phyloP scores from a whole-genome alignment of 2,797 vertebrate genomes.

The Enteromius unitaeniatus region DNA sequence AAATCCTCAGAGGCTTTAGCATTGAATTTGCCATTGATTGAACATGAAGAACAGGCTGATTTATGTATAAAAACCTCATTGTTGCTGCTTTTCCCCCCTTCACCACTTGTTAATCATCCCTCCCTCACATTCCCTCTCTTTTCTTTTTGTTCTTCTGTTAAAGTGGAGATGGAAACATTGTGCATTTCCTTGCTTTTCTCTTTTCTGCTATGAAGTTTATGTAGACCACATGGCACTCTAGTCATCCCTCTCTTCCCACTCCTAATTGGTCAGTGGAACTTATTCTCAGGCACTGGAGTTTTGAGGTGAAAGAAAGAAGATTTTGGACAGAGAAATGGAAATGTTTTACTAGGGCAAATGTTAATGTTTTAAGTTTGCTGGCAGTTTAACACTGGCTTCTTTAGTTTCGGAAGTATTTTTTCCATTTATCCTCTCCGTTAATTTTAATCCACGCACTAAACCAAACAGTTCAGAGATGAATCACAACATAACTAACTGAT shows the following conservation, averaged over 20 bases:
- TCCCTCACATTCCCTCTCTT: conserved; percentile 24
- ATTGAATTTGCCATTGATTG: conserved; percentile 6
- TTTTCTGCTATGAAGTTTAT: conserved; percentile 59
- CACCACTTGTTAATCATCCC: conserved; percentile 23
- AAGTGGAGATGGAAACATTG: conserved; percentile 56
- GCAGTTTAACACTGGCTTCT: not conserved
- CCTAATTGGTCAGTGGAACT: conserved; percentile 57
- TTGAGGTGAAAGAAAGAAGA: conserved; percentile 50
- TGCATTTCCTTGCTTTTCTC: conserved; percentile 42
- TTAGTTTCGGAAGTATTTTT: not conserved
- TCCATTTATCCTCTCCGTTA: not conserved
- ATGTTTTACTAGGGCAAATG: conserved; percentile 25
- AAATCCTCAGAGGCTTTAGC: conserved; percentile 24
- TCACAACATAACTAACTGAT: not conserved
- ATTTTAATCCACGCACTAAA: not conserved
- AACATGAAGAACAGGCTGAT: conserved; percentile 28
- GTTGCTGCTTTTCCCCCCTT: not conserved
- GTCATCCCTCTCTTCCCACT: conserved; percentile 57
- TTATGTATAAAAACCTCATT: conserved; percentile 48
- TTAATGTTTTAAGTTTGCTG: conserved; percentile 14
- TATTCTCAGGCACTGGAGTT: conserved; percentile 54
- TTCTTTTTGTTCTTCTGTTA: conserved; percentile 31
- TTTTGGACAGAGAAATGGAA: conserved; percentile 53
- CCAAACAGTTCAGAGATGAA: not conserved
- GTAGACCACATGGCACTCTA: conserved; percentile 60